Base-by-base conservation (phyloP, 1,140 invertebrate species). In the Caenorhabditis brenneri region DNA sequence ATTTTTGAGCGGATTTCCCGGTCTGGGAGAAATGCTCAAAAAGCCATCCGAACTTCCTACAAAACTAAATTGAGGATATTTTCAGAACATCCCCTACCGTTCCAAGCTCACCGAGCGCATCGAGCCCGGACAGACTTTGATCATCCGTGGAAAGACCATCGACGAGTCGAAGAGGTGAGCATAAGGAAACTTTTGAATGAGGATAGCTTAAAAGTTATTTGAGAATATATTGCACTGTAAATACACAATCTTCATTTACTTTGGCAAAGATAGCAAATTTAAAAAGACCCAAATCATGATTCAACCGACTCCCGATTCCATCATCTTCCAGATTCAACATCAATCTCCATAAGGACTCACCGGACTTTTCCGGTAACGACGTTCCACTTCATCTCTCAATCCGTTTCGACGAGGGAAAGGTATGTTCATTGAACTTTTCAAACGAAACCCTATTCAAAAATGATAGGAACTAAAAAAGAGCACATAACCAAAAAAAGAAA, bases 361-460 rank as follows among this genome's bases (percentile, higher is more conserved):
- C 85, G 2, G 85, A 86, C 42, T 86, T 86, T 51, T 80, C 74
- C 22, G 85, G 85, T 16, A 86, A 84, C 79, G 85, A 86, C 79
- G 85, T 86, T n/a, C 85, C 85, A 22, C 85, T 86, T 33, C 85
- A 86, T 83, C 79, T 86, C 15, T 69, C 53, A 69, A 58, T 84
- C 19, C 85, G 85, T 27, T 86, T 86, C 85, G 85, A 86, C 53
- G 85, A 86, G 82, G 85, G 85, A 58, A 86, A 86, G 85, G 85
- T 86, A 39, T 31, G 42, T 60, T 31, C 15, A 22, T 31, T 33
- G 29, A 65, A 9, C 12, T 39, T 82, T 51, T 39, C 10, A 2
- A 0, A 16, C 15, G 10, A 19, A 19, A n/a, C n/a, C n/a, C n/a
- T n/a, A n/a, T n/a, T n/a, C n/a, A n/a, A n/a, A n/a, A n/a, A n/a